Base-by-base conservation (phyloP, 2,888 invertebrate genomes). In the Portevinia maculata region DNA sequence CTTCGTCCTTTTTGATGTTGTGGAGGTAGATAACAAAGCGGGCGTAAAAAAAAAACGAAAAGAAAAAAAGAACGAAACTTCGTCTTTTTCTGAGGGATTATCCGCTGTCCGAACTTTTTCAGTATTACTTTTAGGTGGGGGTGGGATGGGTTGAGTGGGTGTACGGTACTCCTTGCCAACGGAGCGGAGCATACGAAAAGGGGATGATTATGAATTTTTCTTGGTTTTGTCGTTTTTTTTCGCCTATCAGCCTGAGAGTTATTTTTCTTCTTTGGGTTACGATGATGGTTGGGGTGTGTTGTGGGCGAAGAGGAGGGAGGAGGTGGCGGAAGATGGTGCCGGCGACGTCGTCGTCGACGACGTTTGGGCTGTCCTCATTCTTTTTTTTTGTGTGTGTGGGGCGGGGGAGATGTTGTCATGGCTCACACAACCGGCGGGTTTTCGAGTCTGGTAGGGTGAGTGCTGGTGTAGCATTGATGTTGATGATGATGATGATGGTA, bases 181-280 rank as follows among this genome's bases (percentile, higher is more conserved):
- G 78, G 67, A 78, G 32, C 39, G 24, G 24, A 24, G 24, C 64
- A 53, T 64, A 78, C 60, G 44, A 69, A 74, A 81, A 64, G 78
- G 71, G 83, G 78, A 83, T 83, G 78, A 73, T 83, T 83, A 83
- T 83, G 83, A 83, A 78, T 83, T 83, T 79, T 83, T 83, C 83
- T 83, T 83, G 78, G 53, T 71, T 76, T 65, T 34, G 37, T 30
- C 46, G 19, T 48, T 81, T 57, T 46, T 75, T 69, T 55, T 78
- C 64, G 44, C 37, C 30, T 73, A 62, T 32, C 41, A 76, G 81
- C 60, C 53, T 50, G 60, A 70, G 71, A 65, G 76, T 62, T 67
- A 70, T 76, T 70, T 81, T 81, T 57, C 52, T 75, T 75, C 64
- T 75, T 81, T 59, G 64, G 57, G 37, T 46, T 48, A 71, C 48